Conservation (phyloP, 2,113 vertebrate species). For the Cyphomyrus discorhynchus region DNA sequence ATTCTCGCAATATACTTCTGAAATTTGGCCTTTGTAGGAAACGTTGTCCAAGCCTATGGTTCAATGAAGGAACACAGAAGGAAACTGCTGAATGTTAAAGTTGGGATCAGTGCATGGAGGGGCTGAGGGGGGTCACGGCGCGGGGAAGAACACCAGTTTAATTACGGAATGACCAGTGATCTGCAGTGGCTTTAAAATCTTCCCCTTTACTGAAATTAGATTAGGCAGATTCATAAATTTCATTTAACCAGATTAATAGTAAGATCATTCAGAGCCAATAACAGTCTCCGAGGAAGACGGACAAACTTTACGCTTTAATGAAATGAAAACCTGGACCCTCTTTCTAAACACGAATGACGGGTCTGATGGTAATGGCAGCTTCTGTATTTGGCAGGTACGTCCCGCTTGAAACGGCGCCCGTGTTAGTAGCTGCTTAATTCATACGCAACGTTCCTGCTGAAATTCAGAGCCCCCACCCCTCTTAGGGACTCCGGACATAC, state of each 20-base stretch:
- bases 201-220: not conserved
- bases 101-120: not conserved
- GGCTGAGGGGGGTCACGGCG: not conserved
- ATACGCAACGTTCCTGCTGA: not conserved
- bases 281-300: not conserved
- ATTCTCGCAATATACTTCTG: not conserved
- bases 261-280: constrained; percentile 9
- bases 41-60: not conserved
- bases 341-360: not conserved
- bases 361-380: not conserved
- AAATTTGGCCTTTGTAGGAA: not conserved
- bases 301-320: constrained; percentile 16
- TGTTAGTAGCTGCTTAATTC: not conserved
- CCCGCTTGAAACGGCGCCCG: not conserved
- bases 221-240: not conserved
- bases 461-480: not conserved
- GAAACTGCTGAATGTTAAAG: not conserved
- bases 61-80: not conserved
- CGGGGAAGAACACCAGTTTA: not conserved
- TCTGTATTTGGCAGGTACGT: not conserved
- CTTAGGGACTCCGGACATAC: too few species aligned
- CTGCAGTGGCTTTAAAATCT: not conserved
- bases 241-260: not conserved
- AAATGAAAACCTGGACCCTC: constrained; percentile 1
- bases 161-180: constrained; percentile 7